These are phyloP conservation scores for Cyclophora albipunctata DNA, from an alignment of 2,888 invertebrate genomes.

Conservation along the genomic window DNA sequence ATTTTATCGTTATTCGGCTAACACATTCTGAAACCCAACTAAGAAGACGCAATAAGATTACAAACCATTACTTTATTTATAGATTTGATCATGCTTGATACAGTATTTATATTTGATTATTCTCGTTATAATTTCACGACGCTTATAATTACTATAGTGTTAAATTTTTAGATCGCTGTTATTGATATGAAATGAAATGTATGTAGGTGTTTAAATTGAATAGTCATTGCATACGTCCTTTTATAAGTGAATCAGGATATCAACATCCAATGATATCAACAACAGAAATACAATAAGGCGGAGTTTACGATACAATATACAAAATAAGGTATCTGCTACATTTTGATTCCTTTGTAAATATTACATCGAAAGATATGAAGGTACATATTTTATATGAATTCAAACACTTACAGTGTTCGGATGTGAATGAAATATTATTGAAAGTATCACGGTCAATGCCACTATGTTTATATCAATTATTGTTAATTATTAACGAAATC, in stretches of 20 bases:
- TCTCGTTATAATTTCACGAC: slow-evolving; percentile 31
- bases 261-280: too few species aligned
- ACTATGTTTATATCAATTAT: too few species aligned
- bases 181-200: slow-evolving; percentile 17
- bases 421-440: too few species aligned
- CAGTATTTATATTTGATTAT: slow-evolving; percentile 33
- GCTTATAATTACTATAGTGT: slow-evolving; percentile 30
- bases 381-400: too few species aligned
- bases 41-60: slow-evolving; percentile 6
- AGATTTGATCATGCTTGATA: slow-evolving; percentile 26
- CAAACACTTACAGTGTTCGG: too few species aligned
- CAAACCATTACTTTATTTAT: slow-evolving; percentile 3
- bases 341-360: too few species aligned
- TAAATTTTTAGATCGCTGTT: slow-evolving; percentile 35
- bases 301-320: too few species aligned
- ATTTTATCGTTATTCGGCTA: slow-evolving; percentile 13
- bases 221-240: slow-evolving; percentile 21
- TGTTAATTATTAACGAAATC: too few species aligned
- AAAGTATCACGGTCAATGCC: too few species aligned
- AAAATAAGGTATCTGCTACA: too few species aligned
- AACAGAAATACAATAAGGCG: too few species aligned
- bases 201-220: slow-evolving; percentile 28
- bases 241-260: slow-evolving; percentile 10
- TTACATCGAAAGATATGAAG: too few species aligned
- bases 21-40: slow-evolving; percentile 1